Conservation (phyloP, 1,140 invertebrate species). For the Apis cerana region DNA sequence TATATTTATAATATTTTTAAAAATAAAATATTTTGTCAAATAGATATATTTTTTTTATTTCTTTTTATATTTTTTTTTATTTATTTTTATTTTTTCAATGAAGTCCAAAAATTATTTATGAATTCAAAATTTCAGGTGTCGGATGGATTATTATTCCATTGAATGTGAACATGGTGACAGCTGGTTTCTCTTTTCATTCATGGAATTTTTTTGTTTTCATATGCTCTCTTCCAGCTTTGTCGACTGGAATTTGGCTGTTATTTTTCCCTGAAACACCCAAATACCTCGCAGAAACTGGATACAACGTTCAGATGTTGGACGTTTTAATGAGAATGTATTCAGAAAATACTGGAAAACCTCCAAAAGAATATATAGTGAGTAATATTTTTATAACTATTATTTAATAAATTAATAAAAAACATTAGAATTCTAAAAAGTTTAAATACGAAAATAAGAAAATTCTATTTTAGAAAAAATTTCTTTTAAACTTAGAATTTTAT, state of each 20-base stretch:
- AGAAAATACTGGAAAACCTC: slow-evolving; percentile 74
- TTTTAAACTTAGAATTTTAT: not conserved
- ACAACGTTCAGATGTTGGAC: slow-evolving; percentile 74
- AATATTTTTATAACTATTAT: not conserved
- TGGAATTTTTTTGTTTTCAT: slow-evolving; percentile 78
- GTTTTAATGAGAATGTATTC: slow-evolving; percentile 77
- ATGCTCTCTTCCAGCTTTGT: slow-evolving; percentile 70
- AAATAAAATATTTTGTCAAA: no score
- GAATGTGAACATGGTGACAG: slow-evolving; percentile 53
- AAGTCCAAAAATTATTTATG: no score
- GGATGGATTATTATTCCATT: slow-evolving; percentile 77
- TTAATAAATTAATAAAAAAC: not conserved
- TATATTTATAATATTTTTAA: no score
- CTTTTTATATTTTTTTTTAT: no score
- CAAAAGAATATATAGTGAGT: slow-evolving; percentile 76
- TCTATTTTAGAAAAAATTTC: not conserved
- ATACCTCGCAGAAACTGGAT: slow-evolving; percentile 80
- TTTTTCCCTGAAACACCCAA: slow-evolving; percentile 85
- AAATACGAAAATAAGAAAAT: not conserved
- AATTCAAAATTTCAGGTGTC: slow-evolving; percentile 63
- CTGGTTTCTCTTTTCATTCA: slow-evolving; percentile 71
- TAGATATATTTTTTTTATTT: no score
- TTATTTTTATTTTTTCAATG: no score
- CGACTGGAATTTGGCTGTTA: slow-evolving; percentile 74
- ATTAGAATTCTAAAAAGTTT: not conserved